Evolutionary conservation across 2,797 vertebrate genomes (phyloP).

Genomic region (Aulostomus chinensis): DNA sequence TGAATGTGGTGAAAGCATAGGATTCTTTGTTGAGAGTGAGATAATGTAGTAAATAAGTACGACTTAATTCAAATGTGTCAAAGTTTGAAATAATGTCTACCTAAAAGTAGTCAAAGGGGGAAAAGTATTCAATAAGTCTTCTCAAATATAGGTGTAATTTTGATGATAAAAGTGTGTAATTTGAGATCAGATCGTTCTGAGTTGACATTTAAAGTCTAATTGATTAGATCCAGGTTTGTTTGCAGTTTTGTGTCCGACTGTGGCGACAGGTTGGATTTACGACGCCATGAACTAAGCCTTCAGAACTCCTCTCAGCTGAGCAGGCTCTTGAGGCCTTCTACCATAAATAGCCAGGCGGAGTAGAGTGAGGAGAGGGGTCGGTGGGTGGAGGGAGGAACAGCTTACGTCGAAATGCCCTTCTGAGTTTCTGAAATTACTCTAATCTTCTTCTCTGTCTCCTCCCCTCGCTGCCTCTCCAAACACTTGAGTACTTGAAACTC

Average conservation of each 20-base stretch:
- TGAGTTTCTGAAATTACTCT: slow-evolving; percentile 47
- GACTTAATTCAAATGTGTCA: background rate
- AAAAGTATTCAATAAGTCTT: too few relatives aligned
- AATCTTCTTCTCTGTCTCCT: slow-evolving; percentile 28
- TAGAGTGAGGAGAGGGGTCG: slow-evolving; percentile 37
- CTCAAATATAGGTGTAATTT: too few relatives aligned
- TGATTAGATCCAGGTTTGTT: slow-evolving; percentile 55
- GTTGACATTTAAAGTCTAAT: background rate
- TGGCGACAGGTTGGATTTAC: slow-evolving; percentile 49
- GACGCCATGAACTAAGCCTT: slow-evolving; percentile 56
- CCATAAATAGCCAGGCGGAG: slow-evolving; percentile 83
- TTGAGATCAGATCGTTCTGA: background rate
- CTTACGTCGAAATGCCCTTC: slow-evolving; percentile 54
- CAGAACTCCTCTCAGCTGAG: slow-evolving; percentile 57
- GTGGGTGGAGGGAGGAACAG: slow-evolving; percentile 23
- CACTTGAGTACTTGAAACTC: slow-evolving; percentile 15
- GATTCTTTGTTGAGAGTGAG: too few relatives aligned
- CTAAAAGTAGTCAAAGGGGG: too few relatives aligned
- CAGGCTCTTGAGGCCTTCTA: slow-evolving; percentile 67
- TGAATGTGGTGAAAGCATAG: too few relatives aligned
- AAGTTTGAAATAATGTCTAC: background rate
- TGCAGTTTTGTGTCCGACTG: slow-evolving; percentile 50
- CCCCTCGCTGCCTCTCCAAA: slow-evolving; percentile 10
- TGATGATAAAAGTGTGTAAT: background rate
- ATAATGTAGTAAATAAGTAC: too few relatives aligned